These are phyloP conservation scores for Metalampra italica DNA, from an alignment of 2,888 invertebrate genomes.

Conservation along the genomic window DNA sequence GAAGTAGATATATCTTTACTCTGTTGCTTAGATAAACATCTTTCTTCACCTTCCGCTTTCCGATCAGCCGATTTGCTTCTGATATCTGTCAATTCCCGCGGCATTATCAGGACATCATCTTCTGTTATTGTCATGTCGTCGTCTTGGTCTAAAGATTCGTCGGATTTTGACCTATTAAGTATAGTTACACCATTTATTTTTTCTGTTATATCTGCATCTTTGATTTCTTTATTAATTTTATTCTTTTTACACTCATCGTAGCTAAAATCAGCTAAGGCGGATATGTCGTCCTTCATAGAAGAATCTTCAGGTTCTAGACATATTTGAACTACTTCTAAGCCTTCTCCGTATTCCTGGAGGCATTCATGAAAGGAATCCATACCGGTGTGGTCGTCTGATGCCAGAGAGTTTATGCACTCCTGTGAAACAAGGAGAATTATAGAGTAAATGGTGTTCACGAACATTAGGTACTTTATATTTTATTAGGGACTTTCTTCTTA, in stretches of 20 bases:
- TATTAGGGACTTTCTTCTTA: too few relatives aligned
- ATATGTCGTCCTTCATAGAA: constrained; percentile 73
- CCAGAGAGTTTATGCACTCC: constrained; percentile 76
- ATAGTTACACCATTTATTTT: constrained; percentile 45
- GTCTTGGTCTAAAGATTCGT: constrained; percentile 65
- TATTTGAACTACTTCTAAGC: constrained; percentile 80
- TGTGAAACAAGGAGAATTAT: constrained; percentile 35
- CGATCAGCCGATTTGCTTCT: constrained; percentile 53
- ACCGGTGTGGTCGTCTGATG: constrained; percentile 80
- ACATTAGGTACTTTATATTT: not conserved
- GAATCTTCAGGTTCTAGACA: constrained; percentile 79
- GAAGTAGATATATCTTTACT: constrained; percentile 74
- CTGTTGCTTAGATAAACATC: constrained; percentile 63
- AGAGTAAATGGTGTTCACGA: not conserved
- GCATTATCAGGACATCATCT: constrained; percentile 58
- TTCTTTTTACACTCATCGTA: constrained; percentile 56
- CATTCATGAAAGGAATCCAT: constrained; percentile 82
- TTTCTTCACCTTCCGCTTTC: constrained; percentile 38
- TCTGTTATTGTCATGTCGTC: constrained; percentile 75
- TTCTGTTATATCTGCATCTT: not conserved
- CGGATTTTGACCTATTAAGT: constrained; percentile 60
- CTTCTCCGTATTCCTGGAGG: constrained; percentile 81
- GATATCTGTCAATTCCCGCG: constrained; percentile 56
- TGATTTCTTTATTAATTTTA: constrained; percentile 22
- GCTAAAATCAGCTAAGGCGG: constrained; percentile 65